phyloP scores from a whole-genome alignment of 2,797 vertebrate species.

The Oryzias dopingdopingensis region DNA sequence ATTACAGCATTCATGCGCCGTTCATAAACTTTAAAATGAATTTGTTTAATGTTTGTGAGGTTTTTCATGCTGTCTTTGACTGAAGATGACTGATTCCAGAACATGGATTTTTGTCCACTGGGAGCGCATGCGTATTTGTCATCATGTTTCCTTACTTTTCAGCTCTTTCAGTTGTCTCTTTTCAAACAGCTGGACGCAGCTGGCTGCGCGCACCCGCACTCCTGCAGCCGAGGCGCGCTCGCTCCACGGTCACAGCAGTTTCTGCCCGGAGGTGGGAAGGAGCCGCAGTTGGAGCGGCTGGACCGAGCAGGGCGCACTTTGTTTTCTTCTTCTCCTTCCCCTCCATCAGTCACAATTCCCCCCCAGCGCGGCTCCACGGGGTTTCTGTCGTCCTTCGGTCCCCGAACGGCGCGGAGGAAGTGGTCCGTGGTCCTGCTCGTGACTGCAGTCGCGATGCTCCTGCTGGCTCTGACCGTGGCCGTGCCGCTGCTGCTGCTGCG shows the following conservation, averaged over 20 bases:
- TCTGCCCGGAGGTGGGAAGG: slow-evolving; percentile 31
- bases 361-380: slow-evolving; percentile 74
- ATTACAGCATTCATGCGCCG: no score
- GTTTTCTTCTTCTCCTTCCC: slow-evolving; percentile 25
- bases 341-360: slow-evolving; percentile 78
- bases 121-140: no score
- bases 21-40: no score
- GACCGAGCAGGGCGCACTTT: slow-evolving; percentile 29
- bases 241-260: slow-evolving; percentile 29
- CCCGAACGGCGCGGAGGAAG: slow-evolving; percentile 81
- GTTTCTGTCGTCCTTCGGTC: slow-evolving; percentile 77
- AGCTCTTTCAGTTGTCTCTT: slow-evolving; percentile 35
- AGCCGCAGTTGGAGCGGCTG: slow-evolving; percentile 8
- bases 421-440: slow-evolving; percentile 77
- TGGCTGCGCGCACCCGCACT: slow-evolving; percentile 33
- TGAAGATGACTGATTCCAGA: no score
- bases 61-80: no score
- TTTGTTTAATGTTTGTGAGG: no score
- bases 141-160: slow-evolving; percentile 33
- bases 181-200: slow-evolving; percentile 42
- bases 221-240: slow-evolving; percentile 25
- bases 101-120: no score
- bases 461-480: slow-evolving; percentile 80
- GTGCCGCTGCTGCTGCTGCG: slow-evolving; percentile 84
- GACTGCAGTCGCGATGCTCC: slow-evolving; percentile 81